Evolutionary conservation across 92 coral and sea anemone genomes (phyloP), one percentile per base, ranked within the genome.

Genomic region (Micromussa lordhowensis): DNA sequence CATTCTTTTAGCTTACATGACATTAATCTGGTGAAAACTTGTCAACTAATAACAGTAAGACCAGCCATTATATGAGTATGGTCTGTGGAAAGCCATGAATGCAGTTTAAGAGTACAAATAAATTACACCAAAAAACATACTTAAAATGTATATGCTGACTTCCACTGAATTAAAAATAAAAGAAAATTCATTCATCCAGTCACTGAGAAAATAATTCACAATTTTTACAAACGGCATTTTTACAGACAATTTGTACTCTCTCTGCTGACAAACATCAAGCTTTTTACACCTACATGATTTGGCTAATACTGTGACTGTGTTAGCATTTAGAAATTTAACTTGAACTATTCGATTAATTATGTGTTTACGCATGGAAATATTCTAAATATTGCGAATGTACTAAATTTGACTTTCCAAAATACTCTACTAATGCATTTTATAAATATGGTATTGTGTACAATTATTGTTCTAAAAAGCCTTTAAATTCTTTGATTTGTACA

Each of bases 351-450:
- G 66, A 34, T 57, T 57, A 48, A 40, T 82, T 64, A 48, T 55
- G 88, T 84, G 80, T 86, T 68, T 86, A 61, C 75, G 89, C 83
- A 77, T 77, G 89, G 89, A 86, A 77, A 77, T 74, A 74, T 48
- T 74, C 81, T 84, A 72, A 83, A 49, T 83, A 84, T 36, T 84
- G 88, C 88, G 88, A 84, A 84, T 74, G 88, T 84, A 84, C 81
- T 84, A 57, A 31, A 57, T 40, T 77, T 77, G 38, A 59, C 82
- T 76, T 77, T 86, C 31, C 89, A 76, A 86, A 86, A 86, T 86
- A 86, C 68, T 86, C 89, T 61, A 86, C 89, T 86, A 40, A 59
- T 86, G 82, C 75, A 86, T 17, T 86, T 77, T 76, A 86, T 86
- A 86, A 86, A 86, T 86, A 86, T 44, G 82, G 38, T 64, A 61